Conservation (phyloP, 2,113 vertebrate species). For the Chloropsis hardwickii region DNA sequence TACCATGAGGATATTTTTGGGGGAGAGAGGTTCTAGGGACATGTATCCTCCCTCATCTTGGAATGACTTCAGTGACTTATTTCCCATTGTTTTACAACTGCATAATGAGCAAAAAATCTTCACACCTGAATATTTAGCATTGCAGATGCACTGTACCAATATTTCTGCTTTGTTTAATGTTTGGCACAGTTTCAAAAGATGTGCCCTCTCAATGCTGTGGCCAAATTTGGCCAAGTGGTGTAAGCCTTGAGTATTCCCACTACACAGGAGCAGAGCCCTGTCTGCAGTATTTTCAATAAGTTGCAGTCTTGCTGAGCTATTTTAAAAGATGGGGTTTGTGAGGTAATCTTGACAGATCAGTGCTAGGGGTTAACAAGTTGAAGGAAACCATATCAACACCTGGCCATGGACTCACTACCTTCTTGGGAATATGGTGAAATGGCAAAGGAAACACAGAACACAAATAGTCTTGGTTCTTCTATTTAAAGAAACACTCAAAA, state of each 20-base stretch:
- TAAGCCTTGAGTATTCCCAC: neutral
- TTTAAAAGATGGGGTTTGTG: neutral
- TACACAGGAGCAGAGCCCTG: neutral
- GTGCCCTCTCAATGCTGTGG: neutral
- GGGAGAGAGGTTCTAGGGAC: neutral
- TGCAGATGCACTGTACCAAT: neutral
- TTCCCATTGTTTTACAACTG: neutral
- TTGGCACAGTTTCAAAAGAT: neutral
- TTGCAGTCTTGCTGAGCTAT: neutral
- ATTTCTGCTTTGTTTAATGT: neutral
- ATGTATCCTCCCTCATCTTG: neutral
- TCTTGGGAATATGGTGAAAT: neutral
- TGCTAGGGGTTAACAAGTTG: neutral
- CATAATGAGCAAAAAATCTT: neutral
- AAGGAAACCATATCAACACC: neutral
- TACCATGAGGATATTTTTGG: neutral
- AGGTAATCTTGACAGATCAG: neutral
- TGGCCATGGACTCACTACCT: neutral
- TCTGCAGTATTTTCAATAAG: neutral
- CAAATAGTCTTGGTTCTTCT: neutral
- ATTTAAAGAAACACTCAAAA: neutral
- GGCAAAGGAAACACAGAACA: neutral
- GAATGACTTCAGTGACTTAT: neutral
- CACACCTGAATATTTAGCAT: neutral
- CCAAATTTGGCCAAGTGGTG: neutral